Percentiles rank a stretch among this genome's conserved stretches.
Conservation (phyloP, 23 tunicate species). For the Oikopleura albicans region DNA sequence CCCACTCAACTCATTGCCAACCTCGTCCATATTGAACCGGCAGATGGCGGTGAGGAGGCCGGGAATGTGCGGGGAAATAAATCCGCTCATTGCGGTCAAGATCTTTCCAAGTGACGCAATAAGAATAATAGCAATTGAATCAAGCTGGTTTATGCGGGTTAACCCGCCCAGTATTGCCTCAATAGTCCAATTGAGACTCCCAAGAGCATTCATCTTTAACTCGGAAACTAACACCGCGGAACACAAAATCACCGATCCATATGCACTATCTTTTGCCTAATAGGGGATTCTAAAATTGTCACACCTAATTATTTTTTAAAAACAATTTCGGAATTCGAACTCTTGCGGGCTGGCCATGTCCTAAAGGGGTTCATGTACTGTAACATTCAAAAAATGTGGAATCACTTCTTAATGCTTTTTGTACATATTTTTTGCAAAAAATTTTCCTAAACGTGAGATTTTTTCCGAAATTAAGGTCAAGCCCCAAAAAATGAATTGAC, state of each 20-base stretch:
- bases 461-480: too few relatives aligned
- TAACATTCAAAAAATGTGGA: too few relatives aligned
- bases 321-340: too few relatives aligned
- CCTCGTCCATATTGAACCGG: too few relatives aligned
- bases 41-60: neutral
- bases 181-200: neutral
- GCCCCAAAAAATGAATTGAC: too few relatives aligned
- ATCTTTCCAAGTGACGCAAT: neutral
- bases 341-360: too few relatives aligned
- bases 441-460: too few relatives aligned
- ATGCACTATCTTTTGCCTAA: neutral
- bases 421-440: too few relatives aligned
- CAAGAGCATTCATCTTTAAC: neutral
- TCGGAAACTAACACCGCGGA: neutral
- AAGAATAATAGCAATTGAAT: neutral
- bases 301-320: too few relatives aligned
- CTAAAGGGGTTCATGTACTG: too few relatives aligned
- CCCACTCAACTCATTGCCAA: neutral
- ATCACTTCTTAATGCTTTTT: too few relatives aligned
- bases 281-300: too few relatives aligned
- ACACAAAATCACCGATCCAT: neutral
- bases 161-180: neutral
- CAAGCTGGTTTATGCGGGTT: neutral
- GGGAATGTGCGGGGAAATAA: neutral
- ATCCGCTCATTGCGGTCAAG: neutral